Percentiles rank a stretch among this genome's conserved stretches.
Evolutionary conservation across 1,140 invertebrate species (phyloP).

Genomic region (Diachasma alloeum): DNA sequence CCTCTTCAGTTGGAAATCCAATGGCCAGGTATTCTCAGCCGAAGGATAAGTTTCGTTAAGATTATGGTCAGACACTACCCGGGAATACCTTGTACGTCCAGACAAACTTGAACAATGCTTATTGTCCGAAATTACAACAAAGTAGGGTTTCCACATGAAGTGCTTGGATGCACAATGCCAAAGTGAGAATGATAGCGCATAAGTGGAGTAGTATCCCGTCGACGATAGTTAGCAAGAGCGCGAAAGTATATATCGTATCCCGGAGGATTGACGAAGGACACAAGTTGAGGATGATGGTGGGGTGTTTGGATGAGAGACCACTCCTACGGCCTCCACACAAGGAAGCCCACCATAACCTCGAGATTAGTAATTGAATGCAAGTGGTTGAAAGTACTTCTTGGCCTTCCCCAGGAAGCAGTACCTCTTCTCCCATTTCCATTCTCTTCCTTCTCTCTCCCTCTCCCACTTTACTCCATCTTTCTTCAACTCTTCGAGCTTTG

Average conservation of each 20-base stretch:
- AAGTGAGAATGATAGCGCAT: constrained; percentile 1
- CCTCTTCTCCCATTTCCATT: not conserved
- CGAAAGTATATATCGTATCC: not conserved
- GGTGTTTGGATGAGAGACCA: constrained; percentile 30
- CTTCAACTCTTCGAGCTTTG: not conserved
- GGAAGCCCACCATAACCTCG: constrained; percentile 50
- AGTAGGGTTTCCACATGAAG: not conserved
- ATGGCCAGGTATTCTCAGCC: constrained; percentile 1
- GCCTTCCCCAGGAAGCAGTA: constrained; percentile 40
- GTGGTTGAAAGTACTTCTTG: constrained; percentile 56
- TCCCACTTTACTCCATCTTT: not conserved
- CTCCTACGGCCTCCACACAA: constrained; percentile 43
- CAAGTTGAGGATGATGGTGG: constrained; percentile 21
- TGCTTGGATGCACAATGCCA: constrained; percentile 2
- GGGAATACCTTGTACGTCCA: constrained; percentile 37
- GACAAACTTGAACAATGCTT: constrained; percentile 40
- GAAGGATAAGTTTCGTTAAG: constrained; percentile 48
- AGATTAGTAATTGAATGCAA: constrained; percentile 55
- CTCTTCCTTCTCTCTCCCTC: not conserved
- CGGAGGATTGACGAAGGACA: not conserved
- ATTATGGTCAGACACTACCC: constrained; percentile 41
- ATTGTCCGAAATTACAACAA: not conserved
- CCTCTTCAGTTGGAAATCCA: not conserved
- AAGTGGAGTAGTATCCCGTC: not conserved
- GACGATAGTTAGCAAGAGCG: constrained; percentile 24